These are phyloP conservation scores for Brienomyrus longianalis DNA, from an alignment of 2,113 vertebrate genomes.

Conservation along the genomic window DNA sequence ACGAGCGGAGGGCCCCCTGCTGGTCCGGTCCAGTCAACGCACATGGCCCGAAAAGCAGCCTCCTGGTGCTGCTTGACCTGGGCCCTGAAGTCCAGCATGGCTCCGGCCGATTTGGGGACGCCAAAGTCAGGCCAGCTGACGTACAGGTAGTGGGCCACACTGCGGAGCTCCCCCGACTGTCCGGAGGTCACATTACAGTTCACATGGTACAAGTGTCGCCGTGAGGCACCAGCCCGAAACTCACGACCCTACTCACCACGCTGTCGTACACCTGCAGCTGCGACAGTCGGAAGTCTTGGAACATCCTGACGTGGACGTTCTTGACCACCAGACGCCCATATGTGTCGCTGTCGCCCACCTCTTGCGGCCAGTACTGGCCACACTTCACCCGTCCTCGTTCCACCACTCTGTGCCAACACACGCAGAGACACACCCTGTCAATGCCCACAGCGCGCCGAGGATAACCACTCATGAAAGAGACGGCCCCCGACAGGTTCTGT, in stretches of 20 bases:
- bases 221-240: not conserved
- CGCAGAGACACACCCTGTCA: not conserved
- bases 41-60: slow-evolving; percentile 47
- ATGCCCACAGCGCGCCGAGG: not conserved
- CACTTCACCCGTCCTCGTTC: slow-evolving; percentile 67
- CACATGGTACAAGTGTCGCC: not conserved
- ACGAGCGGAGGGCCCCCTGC: slow-evolving; percentile 63
- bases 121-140: slow-evolving; percentile 73
- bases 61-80: slow-evolving; percentile 60
- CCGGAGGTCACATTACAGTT: not conserved
- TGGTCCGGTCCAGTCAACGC: slow-evolving; percentile 56
- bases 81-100: slow-evolving; percentile 68
- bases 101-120: slow-evolving; percentile 65
- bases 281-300: slow-evolving; percentile 68
- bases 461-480: not conserved
- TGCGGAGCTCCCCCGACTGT: slow-evolving; percentile 62
- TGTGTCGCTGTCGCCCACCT: slow-evolving; percentile 58
- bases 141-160: slow-evolving; percentile 67
- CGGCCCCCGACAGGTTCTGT: not conserved
- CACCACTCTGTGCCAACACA: slow-evolving; percentile 52
- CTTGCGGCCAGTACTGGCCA: slow-evolving; percentile 69
- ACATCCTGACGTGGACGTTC: slow-evolving; percentile 58
- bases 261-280: slow-evolving; percentile 63
- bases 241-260: slow-evolving; percentile 40
- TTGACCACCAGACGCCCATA: slow-evolving; percentile 58